Base-by-base conservation (phyloP, 37 sponge, comb jelly and placozoan genomes). In the Cliona cf. orientalis region DNA sequence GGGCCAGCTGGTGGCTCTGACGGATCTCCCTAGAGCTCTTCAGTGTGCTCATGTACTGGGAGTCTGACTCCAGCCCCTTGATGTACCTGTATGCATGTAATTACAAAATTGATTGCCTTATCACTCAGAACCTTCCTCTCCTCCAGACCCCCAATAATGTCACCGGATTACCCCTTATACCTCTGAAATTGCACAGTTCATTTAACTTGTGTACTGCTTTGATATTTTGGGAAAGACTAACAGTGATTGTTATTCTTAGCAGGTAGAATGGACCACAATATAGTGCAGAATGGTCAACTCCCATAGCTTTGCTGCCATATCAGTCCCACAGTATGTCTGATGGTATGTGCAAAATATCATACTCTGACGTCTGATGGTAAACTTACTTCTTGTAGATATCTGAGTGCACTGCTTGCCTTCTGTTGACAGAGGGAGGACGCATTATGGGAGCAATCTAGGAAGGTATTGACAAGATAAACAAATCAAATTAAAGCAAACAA, bases 361-460 rank as follows among this genome's bases (percentile, higher is more conserved):
- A 49, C 14, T 19, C 9, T 49, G 53, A 14, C 53, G 14, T 49
- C 53, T 19, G 53, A 6, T 11, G 26, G 41, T 33, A 9, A 5
- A 69, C 72, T 81, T 38, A 84, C 85, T 64, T 84, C 3, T 42
- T 28, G 66, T 84, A 84, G 29, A 84, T 74, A 25, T 66, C 76
- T 36, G 85, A 84, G 68, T 84, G 85, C 1, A 67, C 55, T 1
- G 76, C 23, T 23, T 5, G 33, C 22, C 36, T 46, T 36, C 70
- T 74, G 59, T 84, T 67, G 19, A 55, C 76, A 3, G 77, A 77
- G 55, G 77, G 85, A 53, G 85, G 42, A 9, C 37, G 43, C 5
- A 84, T 76, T 46, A 84, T 84, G 26, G 28, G 5, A 12, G 85
- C 22, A 2, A 49, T 17, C 36, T n/a, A 71, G 53, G 45, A 45